Evolutionary conservation across 2,888 invertebrate species (phyloP), one percentile per base, ranked within the genome.

Genomic region (Diarsia dahlii): DNA sequence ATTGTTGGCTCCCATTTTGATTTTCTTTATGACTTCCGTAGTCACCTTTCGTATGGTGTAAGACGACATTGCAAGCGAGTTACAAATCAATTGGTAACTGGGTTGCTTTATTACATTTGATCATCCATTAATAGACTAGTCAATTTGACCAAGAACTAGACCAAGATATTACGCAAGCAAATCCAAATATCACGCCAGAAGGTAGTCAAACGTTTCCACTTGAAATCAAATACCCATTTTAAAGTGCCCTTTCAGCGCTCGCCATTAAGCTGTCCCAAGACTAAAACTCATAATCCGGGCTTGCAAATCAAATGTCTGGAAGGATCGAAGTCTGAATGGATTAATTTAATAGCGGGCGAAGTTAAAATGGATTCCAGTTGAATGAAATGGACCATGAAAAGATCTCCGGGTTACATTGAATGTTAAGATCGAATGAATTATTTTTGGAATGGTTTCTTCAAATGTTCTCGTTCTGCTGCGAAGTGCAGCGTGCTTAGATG

Each of bases 361-460:
- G 81, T 88, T 88, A 88, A 88, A 89, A 87, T 86, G 87, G 86
- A 84, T 86, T 80, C 71, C 81, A 82, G 80, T 88, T 88, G 81
- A 86, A 88, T 89, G 80, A 87, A 89, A 88, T 88, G 87, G 66
- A 83, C 82, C 85, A 84, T 85, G 81, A 88, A 80, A 85, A 87
- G 82, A 85, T 82, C 80, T 60, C 70, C 54, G 71, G 39, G 60
- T 73, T 56, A 74, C 77, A 79, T 81, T 82, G 34, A 78, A 87
- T 76, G 68, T 79, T 63, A 73, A 74, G 76, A 77, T 23, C 54
- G 60, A 23, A n/a, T 63, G 52, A 50, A 69, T 77, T 80, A 77
- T 78, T 79, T 80, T 84, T 52, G 62, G 10, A 71, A 58, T 58
- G 52, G 10, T 34, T 67, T 45, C 28, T 74, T 62, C 34, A 58